Base-by-base conservation (phyloP, 2,113 vertebrate genomes). In the Noturus placidus region DNA sequence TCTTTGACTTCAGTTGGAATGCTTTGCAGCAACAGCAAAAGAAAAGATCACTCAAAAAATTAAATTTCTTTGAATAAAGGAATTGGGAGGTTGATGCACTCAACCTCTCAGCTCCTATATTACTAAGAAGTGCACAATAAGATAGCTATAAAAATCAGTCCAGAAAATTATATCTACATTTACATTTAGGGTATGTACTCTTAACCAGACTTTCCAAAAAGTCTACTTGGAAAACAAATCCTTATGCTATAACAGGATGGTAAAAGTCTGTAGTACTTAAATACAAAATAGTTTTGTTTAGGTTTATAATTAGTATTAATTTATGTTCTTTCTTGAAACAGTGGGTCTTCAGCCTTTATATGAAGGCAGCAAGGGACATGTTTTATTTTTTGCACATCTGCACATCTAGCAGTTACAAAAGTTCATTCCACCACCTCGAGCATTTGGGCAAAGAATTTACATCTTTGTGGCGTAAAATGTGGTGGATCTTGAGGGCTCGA, bases 1-100 rank as follows among this genome's bases (percentile, higher is more conserved):
- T 83, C 42, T 89, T 86, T 90, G 86, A 72, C 86, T 82, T 82
- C 70, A 61, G 77, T 69, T 77, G 57, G 35, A 87, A 72, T 87
- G 82, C 56, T 85, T 85, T 80, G 46, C 56, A 35, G 77, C 83
- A 78, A 56, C 42, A 63, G 33, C 5, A 10, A 79, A 3, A 72
- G 82, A 87, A 81, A 56, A 77, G 70, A 20, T 85, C 82, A 76
- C 76, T 65, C 74, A 59, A 54, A 81, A 74, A n/a, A 52, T 17
- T 35, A 76, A 89, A 86, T 78, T 42, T 50, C 69, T 86, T 7
- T 83, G 86, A 85, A 57, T 27, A 74, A 69, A 89, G 59, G 5
- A 84, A 76, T 50, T 5, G 61, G 54, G 50, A 84, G 65, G 42
- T 30, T 38, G 30, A 67, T 42, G 63, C 61, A 84, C 56, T 72